These are phyloP conservation scores for Rhinoderma darwinii DNA, from an alignment of 2,113 vertebrate genomes.

Conservation along the genomic window DNA sequence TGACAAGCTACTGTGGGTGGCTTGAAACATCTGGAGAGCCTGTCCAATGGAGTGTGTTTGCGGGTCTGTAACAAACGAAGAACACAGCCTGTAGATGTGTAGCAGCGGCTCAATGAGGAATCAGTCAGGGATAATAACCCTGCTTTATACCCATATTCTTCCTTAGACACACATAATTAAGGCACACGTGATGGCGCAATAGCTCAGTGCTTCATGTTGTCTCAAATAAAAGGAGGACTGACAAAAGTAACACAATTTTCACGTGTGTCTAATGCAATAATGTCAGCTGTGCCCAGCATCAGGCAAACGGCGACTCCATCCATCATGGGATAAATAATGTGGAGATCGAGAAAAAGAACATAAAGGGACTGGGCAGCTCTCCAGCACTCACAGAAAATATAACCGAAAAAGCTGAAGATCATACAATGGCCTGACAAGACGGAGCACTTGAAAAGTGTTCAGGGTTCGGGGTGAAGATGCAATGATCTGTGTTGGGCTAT, in stretches of 20 bases:
- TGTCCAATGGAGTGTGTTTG: conserved; percentile 60
- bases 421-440: not conserved
- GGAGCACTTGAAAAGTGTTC: not conserved
- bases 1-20: conserved; percentile 67
- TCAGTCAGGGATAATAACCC: conserved; percentile 51
- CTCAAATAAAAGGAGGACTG: conserved; percentile 41
- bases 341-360: not conserved
- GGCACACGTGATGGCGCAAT: not conserved
- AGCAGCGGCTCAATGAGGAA: conserved; percentile 21
- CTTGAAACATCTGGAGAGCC: conserved; percentile 67
- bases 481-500: not conserved
- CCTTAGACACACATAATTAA: conserved; percentile 50
- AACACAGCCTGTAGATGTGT: not conserved
- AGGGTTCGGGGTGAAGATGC: not conserved
- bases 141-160: conserved; percentile 58
- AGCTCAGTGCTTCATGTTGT: conserved; percentile 44
- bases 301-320: conserved; percentile 43
- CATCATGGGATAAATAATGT: conserved; percentile 15
- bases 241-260: conserved; percentile 52
- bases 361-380: conserved; percentile 1
- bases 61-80: conserved; percentile 49
- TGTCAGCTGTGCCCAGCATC: conserved; percentile 51
- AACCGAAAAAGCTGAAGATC: not conserved
- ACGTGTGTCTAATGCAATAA: conserved; percentile 45
- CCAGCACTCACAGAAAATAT: not conserved